Evolutionary conservation across 1,140 invertebrate genomes (phyloP).

Genomic region (Hylaeus anthracinus): DNA sequence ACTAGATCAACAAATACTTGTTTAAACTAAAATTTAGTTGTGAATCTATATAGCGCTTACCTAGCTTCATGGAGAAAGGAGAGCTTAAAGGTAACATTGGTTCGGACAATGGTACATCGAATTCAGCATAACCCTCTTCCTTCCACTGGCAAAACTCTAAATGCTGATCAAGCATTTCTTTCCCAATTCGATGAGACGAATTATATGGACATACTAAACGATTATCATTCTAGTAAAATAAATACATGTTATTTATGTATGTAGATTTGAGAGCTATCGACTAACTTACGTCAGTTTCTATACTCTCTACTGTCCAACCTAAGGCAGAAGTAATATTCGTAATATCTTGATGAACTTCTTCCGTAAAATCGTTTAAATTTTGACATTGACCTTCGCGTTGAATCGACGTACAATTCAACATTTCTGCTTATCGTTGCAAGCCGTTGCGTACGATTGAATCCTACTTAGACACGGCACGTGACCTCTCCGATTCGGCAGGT

Average conservation of each 20-base stretch:
- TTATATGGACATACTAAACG: slow-evolving; percentile 78
- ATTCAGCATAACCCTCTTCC: slow-evolving; percentile 78
- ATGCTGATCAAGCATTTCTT: slow-evolving; percentile 76
- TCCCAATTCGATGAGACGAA: slow-evolving; percentile 76
- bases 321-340: slow-evolving; percentile 40
- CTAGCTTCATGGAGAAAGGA: slow-evolving; percentile 70
- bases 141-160: slow-evolving; percentile 79
- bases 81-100: slow-evolving; percentile 55
- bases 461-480: too few species aligned
- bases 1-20: neutral
- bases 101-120: slow-evolving; percentile 79
- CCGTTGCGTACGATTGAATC: neutral
- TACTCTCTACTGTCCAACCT: slow-evolving; percentile 60
- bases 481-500: too few species aligned
- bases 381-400: slow-evolving; percentile 50
- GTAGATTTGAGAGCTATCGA: too few species aligned
- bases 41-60: slow-evolving; percentile 64
- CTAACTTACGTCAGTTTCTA: slow-evolving; percentile 56
- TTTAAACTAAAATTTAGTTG: neutral
- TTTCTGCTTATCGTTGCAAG: neutral
- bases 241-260: neutral
- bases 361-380: slow-evolving; percentile 53
- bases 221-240: slow-evolving; percentile 54
- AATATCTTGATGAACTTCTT: slow-evolving; percentile 53
- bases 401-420: slow-evolving; percentile 19